Conservation (phyloP, 2,797 vertebrate species). For the Stomatorhinus walkeri region DNA sequence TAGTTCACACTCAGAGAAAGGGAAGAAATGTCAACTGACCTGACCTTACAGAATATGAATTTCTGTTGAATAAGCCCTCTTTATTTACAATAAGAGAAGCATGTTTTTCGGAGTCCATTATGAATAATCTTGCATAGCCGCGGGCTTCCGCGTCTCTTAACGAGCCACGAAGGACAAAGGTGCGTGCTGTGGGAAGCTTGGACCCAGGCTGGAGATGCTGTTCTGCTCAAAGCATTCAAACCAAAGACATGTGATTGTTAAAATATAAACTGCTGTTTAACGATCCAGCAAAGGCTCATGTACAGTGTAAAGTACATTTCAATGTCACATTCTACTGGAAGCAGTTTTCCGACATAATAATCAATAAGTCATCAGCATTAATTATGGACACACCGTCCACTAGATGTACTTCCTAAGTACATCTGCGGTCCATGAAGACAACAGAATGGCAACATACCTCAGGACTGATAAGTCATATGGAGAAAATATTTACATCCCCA, state of each 20-base stretch:
- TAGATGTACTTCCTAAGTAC: not conserved
- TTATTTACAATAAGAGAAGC: not conserved
- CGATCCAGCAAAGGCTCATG: not conserved
- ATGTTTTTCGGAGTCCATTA: not conserved
- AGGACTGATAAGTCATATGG: not conserved
- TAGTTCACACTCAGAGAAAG: not conserved
- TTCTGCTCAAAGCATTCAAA: not conserved
- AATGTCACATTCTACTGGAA: not conserved
- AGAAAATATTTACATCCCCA: not conserved
- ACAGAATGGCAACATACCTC: not conserved
- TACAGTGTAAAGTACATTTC: not conserved
- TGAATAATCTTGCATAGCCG: not conserved
- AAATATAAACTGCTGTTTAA: not conserved
- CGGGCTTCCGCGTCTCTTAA: not conserved
- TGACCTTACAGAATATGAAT: not conserved
- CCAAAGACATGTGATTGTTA: not conserved
- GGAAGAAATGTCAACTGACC: not conserved
- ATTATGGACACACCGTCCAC: not conserved
- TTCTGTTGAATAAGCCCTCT: not conserved
- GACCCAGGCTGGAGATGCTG: not conserved
- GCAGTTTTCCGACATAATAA: not conserved
- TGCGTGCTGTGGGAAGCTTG: not conserved
- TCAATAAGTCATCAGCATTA: constrained; percentile 2
- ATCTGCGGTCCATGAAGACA: not conserved
- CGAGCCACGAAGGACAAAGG: not conserved